Evolutionary conservation across 1,140 invertebrate genomes (phyloP).

Genomic region (Batillaria attramentaria): DNA sequence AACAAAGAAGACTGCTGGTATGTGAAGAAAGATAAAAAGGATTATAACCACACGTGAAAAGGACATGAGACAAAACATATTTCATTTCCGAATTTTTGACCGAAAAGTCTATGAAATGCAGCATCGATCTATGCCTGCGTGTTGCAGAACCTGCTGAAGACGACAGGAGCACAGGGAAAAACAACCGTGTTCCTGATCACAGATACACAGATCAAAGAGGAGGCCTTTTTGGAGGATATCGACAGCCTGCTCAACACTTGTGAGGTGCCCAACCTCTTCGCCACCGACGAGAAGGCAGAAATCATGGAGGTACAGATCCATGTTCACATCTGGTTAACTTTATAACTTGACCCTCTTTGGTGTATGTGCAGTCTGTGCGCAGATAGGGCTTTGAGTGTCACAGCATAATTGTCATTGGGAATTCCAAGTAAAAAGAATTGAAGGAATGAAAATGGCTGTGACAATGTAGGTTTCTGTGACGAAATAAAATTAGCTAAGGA

Average conservation of each 20-base stretch:
- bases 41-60: too few relatives aligned
- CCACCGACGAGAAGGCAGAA: conserved; percentile 71
- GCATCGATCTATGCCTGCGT: background rate
- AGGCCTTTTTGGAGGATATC: conserved; percentile 72
- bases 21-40: too few relatives aligned
- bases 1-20: too few relatives aligned
- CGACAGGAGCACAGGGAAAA: conserved; percentile 66
- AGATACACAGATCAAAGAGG: conserved; percentile 73
- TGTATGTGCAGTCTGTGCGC: background rate
- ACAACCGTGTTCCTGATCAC: conserved; percentile 71
- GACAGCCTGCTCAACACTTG: conserved; percentile 72
- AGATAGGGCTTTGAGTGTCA: too few relatives aligned
- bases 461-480: too few relatives aligned
- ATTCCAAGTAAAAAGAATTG: too few relatives aligned
- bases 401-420: too few relatives aligned
- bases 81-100: too few relatives aligned
- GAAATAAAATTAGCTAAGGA: too few relatives aligned
- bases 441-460: too few relatives aligned
- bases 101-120: too few relatives aligned
- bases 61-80: too few relatives aligned
- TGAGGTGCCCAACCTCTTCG: conserved; percentile 72
- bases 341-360: background rate
- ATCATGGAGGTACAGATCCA: conserved; percentile 69
- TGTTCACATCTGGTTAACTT: background rate
- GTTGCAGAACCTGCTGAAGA: conserved; percentile 64